These are phyloP conservation scores for Cebus imitator DNA, from an alignment of 2,113 vertebrate species.

Conservation along the genomic window DNA sequence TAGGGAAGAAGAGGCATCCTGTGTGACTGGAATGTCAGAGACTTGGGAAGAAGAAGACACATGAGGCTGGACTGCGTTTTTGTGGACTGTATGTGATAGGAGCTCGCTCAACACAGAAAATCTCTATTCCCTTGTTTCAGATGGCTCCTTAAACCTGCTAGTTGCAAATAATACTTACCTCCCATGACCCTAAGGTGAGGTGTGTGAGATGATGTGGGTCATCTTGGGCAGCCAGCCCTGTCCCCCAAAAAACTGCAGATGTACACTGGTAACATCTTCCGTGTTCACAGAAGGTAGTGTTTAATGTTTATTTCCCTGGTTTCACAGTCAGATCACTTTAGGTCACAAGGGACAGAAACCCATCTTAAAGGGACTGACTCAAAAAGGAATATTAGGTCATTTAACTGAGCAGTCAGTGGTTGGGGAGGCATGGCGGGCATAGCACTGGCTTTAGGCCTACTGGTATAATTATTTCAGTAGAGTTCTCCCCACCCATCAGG, in stretches of 20 bases:
- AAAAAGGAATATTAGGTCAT: not conserved
- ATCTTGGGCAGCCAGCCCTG: not conserved
- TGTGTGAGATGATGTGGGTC: not conserved
- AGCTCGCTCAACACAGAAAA: not conserved
- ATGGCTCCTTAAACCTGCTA: not conserved
- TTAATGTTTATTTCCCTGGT: not conserved
- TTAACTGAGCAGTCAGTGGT: not conserved
- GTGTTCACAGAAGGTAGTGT: not conserved
- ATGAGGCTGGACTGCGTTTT: not conserved
- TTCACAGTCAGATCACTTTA: not conserved
- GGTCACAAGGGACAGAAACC: not conserved
- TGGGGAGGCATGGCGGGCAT: fast-evolving
- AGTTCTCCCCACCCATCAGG: not conserved
- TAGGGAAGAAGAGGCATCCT: not conserved
- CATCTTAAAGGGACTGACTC: not conserved
- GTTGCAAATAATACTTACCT: not conserved
- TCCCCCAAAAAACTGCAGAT: not conserved
- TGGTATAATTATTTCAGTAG: not conserved
- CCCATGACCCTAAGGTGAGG: not conserved
- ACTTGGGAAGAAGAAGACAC: not conserved
- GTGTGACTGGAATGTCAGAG: not conserved
- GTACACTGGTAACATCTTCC: not conserved
- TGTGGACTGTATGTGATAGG: not conserved
- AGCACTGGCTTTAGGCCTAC: not conserved
- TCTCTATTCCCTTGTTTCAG: not conserved